phyloP scores from a whole-genome alignment of 2,113 vertebrate species.

The Mormoops blainvillei region DNA sequence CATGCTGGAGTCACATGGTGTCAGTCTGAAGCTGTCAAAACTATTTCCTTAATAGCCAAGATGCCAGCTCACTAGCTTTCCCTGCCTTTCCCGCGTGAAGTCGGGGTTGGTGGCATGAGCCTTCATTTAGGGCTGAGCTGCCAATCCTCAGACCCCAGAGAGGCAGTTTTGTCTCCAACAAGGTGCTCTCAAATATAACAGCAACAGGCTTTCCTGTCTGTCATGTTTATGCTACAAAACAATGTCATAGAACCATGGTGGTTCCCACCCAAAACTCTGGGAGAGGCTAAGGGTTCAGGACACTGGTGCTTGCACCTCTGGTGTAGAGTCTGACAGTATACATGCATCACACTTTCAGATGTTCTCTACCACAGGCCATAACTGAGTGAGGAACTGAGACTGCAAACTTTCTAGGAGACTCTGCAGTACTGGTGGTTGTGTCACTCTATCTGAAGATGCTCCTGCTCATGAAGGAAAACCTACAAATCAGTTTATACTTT shows the following conservation, averaged over 20 bases:
- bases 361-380: neutral
- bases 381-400: neutral
- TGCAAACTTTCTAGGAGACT: neutral
- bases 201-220: neutral
- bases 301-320: neutral
- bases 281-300: neutral
- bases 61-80: neutral
- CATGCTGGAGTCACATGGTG: neutral
- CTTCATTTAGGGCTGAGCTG: neutral
- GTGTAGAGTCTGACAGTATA: neutral
- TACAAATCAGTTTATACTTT: neutral
- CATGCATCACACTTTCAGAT: neutral
- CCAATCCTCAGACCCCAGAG: neutral
- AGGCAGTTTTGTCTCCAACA: neutral
- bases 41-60: neutral
- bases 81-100: neutral
- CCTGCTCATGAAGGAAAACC: neutral
- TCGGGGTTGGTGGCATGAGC: neutral
- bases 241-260: no score
- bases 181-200: neutral
- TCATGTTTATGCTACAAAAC: neutral
- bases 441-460: no score
- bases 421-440: rapidly evolving
- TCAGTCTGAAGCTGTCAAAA: neutral
- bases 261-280: neutral